These are phyloP conservation scores for Oedothorax gibbosus DNA, from an alignment of 1,140 invertebrate genomes.

Conservation along the genomic window DNA sequence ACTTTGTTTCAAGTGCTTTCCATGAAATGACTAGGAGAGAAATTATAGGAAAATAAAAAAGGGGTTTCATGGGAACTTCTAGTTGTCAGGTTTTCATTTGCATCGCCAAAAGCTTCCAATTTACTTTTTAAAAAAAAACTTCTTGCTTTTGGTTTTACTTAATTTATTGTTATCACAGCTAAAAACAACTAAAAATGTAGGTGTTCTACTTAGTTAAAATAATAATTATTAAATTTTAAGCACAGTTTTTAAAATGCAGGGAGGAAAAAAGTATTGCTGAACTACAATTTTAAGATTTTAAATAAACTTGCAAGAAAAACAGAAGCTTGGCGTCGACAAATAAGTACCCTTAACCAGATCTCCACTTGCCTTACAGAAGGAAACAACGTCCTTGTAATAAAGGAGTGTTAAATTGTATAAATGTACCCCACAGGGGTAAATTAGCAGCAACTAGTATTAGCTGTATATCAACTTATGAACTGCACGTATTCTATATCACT, in stretches of 20 bases:
- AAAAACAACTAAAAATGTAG: no score
- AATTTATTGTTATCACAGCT: no score
- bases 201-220: no score
- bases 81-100: no score
- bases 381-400: conserved; percentile 52
- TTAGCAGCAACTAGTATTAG: conserved; percentile 59
- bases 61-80: no score
- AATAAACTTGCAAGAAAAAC: not conserved
- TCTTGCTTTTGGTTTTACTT: no score
- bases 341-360: conserved; percentile 24
- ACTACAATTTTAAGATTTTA: not conserved
- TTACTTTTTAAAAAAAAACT: no score
- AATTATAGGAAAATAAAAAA: not conserved
- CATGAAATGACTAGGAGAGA: not conserved
- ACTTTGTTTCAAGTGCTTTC: not conserved
- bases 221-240: not conserved
- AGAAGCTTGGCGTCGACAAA: conserved; percentile 6
- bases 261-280: not conserved
- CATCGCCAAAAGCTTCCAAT: no score
- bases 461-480: conserved; percentile 46
- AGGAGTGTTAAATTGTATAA: conserved; percentile 48
- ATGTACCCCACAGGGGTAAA: conserved; percentile 60
- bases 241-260: not conserved
- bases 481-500: conserved; percentile 55
- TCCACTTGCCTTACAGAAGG: conserved; percentile 29